Percentiles rank a stretch among this genome's conserved stretches.
These are phyloP conservation scores for Acyrthosiphon pisum DNA, from an alignment of 1,140 invertebrate species.

Conservation along the genomic window DNA sequence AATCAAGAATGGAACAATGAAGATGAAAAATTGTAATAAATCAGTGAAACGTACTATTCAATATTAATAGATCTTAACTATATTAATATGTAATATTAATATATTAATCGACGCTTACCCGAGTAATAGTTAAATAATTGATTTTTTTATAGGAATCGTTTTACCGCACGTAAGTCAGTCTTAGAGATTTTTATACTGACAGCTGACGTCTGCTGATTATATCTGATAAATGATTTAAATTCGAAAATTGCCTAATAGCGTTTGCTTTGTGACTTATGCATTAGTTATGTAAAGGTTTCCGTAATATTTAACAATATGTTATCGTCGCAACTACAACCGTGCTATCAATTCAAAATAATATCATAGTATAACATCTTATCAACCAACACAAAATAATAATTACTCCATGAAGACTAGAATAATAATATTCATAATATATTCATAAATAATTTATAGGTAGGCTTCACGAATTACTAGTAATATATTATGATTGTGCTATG, in stretches of 20 bases:
- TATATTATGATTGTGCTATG: too few relatives aligned
- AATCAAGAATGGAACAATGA: background rate
- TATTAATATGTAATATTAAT: background rate
- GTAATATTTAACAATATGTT: background rate
- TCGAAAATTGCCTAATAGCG: background rate
- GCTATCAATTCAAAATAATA: background rate
- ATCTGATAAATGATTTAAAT: background rate
- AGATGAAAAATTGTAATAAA: background rate
- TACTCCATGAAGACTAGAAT: too few relatives aligned
- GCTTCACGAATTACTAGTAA: too few relatives aligned
- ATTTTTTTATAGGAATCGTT: slow-evolving; percentile 8
- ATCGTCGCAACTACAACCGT: background rate
- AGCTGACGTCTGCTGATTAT: background rate
- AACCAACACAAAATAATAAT: background rate
- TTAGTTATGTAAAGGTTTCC: background rate
- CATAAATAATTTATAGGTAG: too few relatives aligned
- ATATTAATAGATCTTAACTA: background rate
- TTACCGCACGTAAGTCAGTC: background rate
- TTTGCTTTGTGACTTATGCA: background rate
- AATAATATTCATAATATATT: too few relatives aligned
- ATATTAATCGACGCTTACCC: background rate
- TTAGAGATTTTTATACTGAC: background rate
- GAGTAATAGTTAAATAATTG: background rate
- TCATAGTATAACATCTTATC: background rate
- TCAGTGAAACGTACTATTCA: background rate